phyloP scores from a whole-genome alignment of 1,140 invertebrate genomes.

The Apis cerana region DNA sequence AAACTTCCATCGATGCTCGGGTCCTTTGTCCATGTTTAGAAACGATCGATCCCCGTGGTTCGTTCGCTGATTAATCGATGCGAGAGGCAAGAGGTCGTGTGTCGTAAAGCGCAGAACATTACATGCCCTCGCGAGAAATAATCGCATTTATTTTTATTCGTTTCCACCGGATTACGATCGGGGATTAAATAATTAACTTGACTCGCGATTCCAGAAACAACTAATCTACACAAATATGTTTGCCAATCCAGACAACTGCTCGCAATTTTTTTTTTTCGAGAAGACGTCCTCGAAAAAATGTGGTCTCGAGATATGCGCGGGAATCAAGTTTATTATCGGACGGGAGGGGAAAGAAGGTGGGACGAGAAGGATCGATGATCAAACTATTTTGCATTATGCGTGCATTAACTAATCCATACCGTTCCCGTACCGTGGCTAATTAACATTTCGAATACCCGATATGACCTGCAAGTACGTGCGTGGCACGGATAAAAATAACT shows the following conservation, averaged over 20 bases:
- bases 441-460: slow-evolving; percentile 28
- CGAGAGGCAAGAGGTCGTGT: too few relatives aligned
- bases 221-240: too few relatives aligned
- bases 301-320: background rate
- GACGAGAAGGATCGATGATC: background rate
- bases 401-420: background rate
- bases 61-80: background rate
- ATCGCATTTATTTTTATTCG: slow-evolving; percentile 28
- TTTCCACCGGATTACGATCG: background rate
- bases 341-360: background rate
- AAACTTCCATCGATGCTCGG: background rate
- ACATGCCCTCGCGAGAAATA: background rate
- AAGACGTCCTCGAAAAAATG: too few relatives aligned
- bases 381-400: slow-evolving; percentile 1
- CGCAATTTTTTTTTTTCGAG: too few relatives aligned
- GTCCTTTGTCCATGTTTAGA: background rate
- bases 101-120: too few relatives aligned
- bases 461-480: slow-evolving; percentile 8
- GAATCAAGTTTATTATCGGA: background rate
- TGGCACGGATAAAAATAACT: slow-evolving; percentile 45
- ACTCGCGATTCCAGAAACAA: too few relatives aligned
- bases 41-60: slow-evolving; percentile 5
- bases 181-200: too few relatives aligned
- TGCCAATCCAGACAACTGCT: too few relatives aligned
- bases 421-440: background rate